Evolutionary conservation across 2,797 vertebrate species (phyloP), one percentile per base, ranked within the genome.

Genomic region (Discoglossus pictus): DNA sequence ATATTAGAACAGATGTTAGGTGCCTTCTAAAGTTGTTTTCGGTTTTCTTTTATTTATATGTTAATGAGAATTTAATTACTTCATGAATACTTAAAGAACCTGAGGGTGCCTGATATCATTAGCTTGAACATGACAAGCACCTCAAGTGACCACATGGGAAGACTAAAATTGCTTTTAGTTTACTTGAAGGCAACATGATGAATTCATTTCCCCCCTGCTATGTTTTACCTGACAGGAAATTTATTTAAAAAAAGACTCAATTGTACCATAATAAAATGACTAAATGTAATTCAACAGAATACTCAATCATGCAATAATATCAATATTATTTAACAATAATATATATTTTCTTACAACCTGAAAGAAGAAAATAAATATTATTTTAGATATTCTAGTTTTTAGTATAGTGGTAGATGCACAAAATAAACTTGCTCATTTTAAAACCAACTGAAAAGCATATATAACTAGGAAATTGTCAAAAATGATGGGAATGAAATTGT

Each of bases 61-160:
- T 88, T 90, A 92, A 92, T 92, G 88, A 90, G 90, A 89, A 87
- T 90, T 90, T 92, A 92, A 92, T 93, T 91, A 90, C 89, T 90
- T 88, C 79, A 86, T 90, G 87, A 92, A 91, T 91, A 88, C 88
- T 88, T 90, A 88, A 90, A 88, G 85, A 90, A 89, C 89, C 87
- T 89, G 84, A 89, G 85, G 86, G 82, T 88, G 85, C 84, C 89
- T 89, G 86, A 88, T 89, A 91, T 91, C 90, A 88, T 91, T 91
- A 92, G 83, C 86, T 81, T 78, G 84, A 88, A 86, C 89, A 89
- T 87, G 84, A 88, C 87, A 88, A 88, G 83, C 83, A 88, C 86
- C 84, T 87, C 83, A 85, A 89, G 81, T 88, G 88, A 89, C 87
- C 90, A 88, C 88, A 91, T 88, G 87, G 87, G 86, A 89, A 87